phyloP scores from a whole-genome alignment of 2,797 vertebrate genomes.

The Fratercula arctica region DNA sequence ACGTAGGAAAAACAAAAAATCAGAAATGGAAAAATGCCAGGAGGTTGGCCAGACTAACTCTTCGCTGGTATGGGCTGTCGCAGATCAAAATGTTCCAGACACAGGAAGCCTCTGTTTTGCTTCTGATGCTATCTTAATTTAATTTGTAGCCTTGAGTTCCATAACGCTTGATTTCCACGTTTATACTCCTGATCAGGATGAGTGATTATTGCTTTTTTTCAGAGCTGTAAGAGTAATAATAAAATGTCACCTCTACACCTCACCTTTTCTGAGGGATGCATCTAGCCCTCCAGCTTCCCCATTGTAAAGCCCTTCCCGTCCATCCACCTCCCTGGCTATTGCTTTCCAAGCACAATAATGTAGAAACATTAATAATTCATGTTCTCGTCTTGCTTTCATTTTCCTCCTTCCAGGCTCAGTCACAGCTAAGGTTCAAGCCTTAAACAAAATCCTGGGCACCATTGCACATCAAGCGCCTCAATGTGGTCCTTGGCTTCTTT shows the following conservation, averaged over 20 bases:
- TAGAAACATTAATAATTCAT: constrained; percentile 53
- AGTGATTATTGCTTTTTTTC: neutral
- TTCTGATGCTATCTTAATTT: neutral
- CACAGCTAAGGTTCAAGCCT: neutral
- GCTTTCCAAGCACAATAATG: constrained; percentile 29
- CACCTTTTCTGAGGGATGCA: neutral
- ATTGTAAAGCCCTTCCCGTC: neutral
- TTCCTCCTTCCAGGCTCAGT: constrained; percentile 1
- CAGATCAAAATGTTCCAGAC: neutral
- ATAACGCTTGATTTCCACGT: neutral
- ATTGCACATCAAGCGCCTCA: fast-evolving
- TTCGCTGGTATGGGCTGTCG: neutral
- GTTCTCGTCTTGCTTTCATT: constrained; percentile 32
- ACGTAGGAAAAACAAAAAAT: neutral
- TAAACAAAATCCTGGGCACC: neutral
- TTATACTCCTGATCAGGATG: neutral
- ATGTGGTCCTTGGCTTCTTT: neutral
- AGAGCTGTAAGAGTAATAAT: neutral
- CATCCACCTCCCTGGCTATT: neutral
- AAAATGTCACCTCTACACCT: neutral
- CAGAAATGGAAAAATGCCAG: neutral
- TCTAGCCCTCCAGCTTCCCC: neutral
- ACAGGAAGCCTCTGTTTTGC: neutral
- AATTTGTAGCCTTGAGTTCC: neutral
- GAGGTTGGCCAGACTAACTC: neutral